Conservation (phyloP, 1,140 invertebrate species). For the Drosophila parabipectinata region DNA sequence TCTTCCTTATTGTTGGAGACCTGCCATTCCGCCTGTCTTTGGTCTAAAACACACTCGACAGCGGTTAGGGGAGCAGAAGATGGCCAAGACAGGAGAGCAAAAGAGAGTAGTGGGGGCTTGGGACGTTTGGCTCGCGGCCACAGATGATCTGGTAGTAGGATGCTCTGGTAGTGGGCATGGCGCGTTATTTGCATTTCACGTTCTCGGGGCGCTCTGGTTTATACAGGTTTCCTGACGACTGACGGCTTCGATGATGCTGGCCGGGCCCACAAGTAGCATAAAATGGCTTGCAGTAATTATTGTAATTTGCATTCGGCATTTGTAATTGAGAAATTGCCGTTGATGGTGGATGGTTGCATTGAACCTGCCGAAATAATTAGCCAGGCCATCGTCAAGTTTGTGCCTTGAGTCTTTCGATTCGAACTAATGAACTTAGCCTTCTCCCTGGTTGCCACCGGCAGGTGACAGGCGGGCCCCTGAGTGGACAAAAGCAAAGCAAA, state of each 20-base stretch:
- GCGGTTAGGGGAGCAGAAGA: neutral
- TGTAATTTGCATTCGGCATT: slow-evolving; percentile 65
- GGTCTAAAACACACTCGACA: slow-evolving; percentile 69
- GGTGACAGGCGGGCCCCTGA: slow-evolving; percentile 5
- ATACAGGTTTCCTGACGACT: slow-evolving; percentile 41
- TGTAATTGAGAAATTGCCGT: slow-evolving; percentile 62
- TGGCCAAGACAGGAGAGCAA: no score
- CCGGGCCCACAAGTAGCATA: slow-evolving; percentile 33
- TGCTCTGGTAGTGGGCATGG: slow-evolving; percentile 8
- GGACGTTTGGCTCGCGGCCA: slow-evolving; percentile 55
- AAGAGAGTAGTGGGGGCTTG: neutral
- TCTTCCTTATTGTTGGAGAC: slow-evolving; percentile 35
- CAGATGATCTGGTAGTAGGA: slow-evolving; percentile 45
- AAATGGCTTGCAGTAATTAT: slow-evolving; percentile 64
- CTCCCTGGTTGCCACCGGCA: neutral
- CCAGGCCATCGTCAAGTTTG: slow-evolving; percentile 54
- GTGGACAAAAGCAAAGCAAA: slow-evolving; percentile 26
- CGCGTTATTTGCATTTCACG: slow-evolving; percentile 66
- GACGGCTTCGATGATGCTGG: slow-evolving; percentile 17
- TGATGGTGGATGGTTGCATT: slow-evolving; percentile 22
- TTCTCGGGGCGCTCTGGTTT: slow-evolving; percentile 51
- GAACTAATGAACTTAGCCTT: slow-evolving; percentile 51
- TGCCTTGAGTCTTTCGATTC: slow-evolving; percentile 72
- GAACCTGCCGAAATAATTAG: slow-evolving; percentile 42
- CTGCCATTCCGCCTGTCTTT: slow-evolving; percentile 57